Percentiles rank a stretch among this genome's conserved stretches.
These are phyloP conservation scores for Amphipyra tragopoginis DNA, from an alignment of 2,888 invertebrate species.

Conservation along the genomic window DNA sequence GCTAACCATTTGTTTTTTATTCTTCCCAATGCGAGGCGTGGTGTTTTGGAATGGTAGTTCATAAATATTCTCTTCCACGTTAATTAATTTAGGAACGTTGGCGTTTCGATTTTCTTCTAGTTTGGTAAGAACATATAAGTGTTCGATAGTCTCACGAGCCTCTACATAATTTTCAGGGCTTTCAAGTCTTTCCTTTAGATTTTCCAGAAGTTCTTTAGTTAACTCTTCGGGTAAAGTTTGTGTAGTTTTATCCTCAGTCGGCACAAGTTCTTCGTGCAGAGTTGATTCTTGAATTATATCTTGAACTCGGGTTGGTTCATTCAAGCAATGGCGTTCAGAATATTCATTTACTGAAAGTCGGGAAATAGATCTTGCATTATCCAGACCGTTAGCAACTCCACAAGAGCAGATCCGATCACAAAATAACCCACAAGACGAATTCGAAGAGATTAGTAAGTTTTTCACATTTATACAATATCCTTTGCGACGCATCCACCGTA, in stretches of 20 bases:
- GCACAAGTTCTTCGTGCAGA: conserved; percentile 71
- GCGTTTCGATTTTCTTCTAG: conserved; percentile 92
- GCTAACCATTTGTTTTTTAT: conserved; percentile 85
- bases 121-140: conserved; percentile 93
- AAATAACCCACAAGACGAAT: conserved; percentile 75
- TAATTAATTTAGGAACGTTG: conserved; percentile 69
- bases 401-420: conserved; percentile 81
- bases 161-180: conserved; percentile 93
- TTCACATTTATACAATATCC: conserved; percentile 87
- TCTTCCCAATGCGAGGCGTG: conserved; percentile 77
- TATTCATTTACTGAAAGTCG: conserved; percentile 91
- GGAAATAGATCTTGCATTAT: conserved; percentile 91
- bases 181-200: conserved; percentile 92
- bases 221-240: conserved; percentile 94
- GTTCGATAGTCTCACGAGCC: conserved; percentile 94
- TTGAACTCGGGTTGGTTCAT: conserved; percentile 87
- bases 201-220: conserved; percentile 93
- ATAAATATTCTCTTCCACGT: conserved; percentile 90
- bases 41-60: conserved; percentile 90
- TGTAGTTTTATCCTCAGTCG: conserved; percentile 91
- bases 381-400: conserved; percentile 84
- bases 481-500: conserved; percentile 89
- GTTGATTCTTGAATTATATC: conserved; percentile 76
- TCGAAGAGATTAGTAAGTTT: conserved; percentile 79
- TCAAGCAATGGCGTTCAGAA: conserved; percentile 90